Conservation (phyloP, 2,113 vertebrate species). For the Motacilla tschutschensis region DNA sequence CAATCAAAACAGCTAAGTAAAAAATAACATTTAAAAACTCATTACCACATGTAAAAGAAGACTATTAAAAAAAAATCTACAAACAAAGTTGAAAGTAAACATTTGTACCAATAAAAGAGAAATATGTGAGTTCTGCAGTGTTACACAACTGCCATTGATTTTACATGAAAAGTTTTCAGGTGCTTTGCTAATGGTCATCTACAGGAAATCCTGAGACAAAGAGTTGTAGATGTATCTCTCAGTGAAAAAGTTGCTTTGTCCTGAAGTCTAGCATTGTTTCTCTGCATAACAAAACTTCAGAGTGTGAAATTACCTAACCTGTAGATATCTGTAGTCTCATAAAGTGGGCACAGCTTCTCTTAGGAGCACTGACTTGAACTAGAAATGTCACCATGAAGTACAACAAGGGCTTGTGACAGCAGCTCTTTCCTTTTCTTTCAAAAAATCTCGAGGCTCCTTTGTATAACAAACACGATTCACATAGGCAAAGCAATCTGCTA, state of each 20-base stretch:
- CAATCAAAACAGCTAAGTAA: background rate
- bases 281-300: background rate
- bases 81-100: background rate
- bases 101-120: background rate
- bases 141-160: background rate
- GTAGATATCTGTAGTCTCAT: background rate
- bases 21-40: background rate
- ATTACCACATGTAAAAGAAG: background rate
- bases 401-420: background rate
- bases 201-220: background rate
- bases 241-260: background rate
- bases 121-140: background rate
- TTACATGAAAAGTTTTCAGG: background rate
- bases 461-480: background rate
- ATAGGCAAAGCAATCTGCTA: background rate
- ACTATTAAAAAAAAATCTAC: background rate
- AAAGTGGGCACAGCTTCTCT: background rate
- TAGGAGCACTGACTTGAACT: background rate
- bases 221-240: background rate
- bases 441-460: background rate
- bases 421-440: background rate
- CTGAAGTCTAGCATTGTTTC: background rate
- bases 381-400: background rate
- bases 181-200: background rate
- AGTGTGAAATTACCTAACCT: background rate